Conservation (phyloP, 1,140 invertebrate species). For the Drosophila burlai region DNA sequence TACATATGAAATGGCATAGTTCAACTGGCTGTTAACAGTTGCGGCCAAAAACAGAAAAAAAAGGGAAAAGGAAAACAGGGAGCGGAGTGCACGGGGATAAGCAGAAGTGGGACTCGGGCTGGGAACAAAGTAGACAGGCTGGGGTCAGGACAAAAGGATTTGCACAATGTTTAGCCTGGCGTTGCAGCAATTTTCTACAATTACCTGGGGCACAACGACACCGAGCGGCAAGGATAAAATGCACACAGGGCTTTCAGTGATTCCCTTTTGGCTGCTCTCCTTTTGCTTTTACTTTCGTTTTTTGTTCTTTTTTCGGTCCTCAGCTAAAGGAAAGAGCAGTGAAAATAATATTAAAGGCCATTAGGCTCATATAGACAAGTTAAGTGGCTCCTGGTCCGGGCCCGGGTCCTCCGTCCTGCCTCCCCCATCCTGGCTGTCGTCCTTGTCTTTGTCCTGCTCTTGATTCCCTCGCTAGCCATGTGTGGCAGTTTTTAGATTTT, state of each 20-base stretch:
- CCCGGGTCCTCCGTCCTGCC: conserved; percentile 3
- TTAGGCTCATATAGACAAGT: conserved; percentile 85
- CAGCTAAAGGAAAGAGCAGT: conserved; percentile 65
- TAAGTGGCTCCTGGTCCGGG: conserved; percentile 74
- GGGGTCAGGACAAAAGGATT: conserved; percentile 69
- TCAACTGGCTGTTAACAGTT: conserved; percentile 84
- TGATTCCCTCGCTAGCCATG: conserved; percentile 56
- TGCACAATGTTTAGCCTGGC: conserved; percentile 81
- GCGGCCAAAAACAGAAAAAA: conserved; percentile 68
- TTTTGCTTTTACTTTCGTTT: conserved; percentile 16
- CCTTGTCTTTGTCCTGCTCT: conserved; percentile 20
- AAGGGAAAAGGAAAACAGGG: conserved; percentile 12
- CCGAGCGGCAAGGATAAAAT: conserved; percentile 68
- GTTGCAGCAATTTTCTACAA: conserved; percentile 84
- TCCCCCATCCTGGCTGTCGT: neutral
- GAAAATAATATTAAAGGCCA: conserved; percentile 84
- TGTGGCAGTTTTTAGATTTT: conserved; percentile 77
- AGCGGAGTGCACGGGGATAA: conserved; percentile 17
- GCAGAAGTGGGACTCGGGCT: conserved; percentile 7
- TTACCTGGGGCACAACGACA: conserved; percentile 77
- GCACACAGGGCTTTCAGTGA: conserved; percentile 78
- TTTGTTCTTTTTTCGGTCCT: conserved; percentile 39
- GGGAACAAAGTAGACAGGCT: conserved; percentile 33
- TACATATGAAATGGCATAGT: conserved; percentile 82
- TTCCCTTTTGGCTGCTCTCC: conserved; percentile 60